Base-by-base conservation (phyloP, 2,113 vertebrate species). In the Heterocephalus glaber region DNA sequence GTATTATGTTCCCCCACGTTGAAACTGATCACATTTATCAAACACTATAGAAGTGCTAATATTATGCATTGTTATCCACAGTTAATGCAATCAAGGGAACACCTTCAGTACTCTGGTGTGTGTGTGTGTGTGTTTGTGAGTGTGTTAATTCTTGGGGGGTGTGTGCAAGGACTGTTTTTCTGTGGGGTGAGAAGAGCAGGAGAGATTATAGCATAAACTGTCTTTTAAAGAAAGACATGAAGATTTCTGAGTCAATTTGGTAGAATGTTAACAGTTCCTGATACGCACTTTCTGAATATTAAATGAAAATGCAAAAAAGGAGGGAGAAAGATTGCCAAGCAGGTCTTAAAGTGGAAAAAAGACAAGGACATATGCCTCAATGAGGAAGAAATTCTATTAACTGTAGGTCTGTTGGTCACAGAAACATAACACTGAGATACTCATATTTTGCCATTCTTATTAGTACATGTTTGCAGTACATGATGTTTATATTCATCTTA, bases 31-130 rank as follows among this genome's bases (percentile, higher is more conserved):
- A 98, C 96, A 97, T 97, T 96, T 97, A 97, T 97, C 95, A 97
- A 96, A 96, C 92, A 44, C 95, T 60, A 89, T 47, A 92, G 87
- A 98, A 83, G 97, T 95, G 97, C 77, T 97, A 98, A 98, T 98
- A 26, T 13, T 97, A 98, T 98, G 93, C 97, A 89, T 76, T 95
- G 97, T 96, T 96, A 97, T 89, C 95, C 93, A 95, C 95, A 97
- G 97, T 96, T 98, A 97, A 98, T 98, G 95, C 92, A 97, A 98
- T 97, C 96, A 97, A 96, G 96, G 92, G 95, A 97, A 95, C 97
- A 97, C 96, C 95, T 96, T 80, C 94, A 88, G 38, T 41, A 38
- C 56, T 90, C 65, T 63, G 24, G 44, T 35, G 38, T 65, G 44
- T 33, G 72, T 5, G 87, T 56, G 74, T 80, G 77, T 58, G 87